These are phyloP conservation scores for Dufourea novaeangliae DNA, from an alignment of 1,140 invertebrate species.

Conservation along the genomic window DNA sequence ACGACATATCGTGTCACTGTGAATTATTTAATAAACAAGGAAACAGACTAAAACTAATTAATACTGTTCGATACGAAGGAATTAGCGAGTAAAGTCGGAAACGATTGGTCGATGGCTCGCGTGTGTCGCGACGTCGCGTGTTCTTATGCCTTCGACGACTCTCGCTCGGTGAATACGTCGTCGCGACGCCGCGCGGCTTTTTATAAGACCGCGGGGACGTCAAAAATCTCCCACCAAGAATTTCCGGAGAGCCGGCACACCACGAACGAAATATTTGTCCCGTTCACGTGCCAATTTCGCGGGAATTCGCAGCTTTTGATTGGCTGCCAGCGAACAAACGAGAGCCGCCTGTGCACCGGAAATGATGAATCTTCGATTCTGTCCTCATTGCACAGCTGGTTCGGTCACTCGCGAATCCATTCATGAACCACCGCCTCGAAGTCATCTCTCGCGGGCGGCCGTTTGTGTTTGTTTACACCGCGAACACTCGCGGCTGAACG, in stretches of 20 bases:
- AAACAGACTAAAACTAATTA: constrained; percentile 43
- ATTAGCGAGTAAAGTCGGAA: neutral
- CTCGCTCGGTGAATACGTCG: constrained; percentile 71
- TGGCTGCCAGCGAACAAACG: constrained; percentile 68
- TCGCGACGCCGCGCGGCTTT: constrained; percentile 71
- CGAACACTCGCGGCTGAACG: neutral
- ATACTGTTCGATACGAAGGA: constrained; percentile 21
- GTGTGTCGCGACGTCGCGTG: neutral
- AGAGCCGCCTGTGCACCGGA: constrained; percentile 61
- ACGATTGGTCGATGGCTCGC: neutral
- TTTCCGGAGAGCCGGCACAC: constrained; percentile 45
- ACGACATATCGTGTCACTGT: constrained; percentile 71
- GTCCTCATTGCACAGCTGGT: constrained; percentile 1
- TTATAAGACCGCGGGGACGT: constrained; percentile 74
- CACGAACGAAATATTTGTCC: constrained; percentile 73
- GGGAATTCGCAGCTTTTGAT: constrained; percentile 63
- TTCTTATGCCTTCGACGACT: constrained; percentile 47
- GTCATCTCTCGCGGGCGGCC: neutral
- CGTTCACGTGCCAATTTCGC: constrained; percentile 72
- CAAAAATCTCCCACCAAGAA: constrained; percentile 65
- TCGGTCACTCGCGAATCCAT: neutral
- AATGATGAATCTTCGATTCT: constrained; percentile 63
- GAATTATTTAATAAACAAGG: constrained; percentile 10
- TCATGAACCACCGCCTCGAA: neutral
- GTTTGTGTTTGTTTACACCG: constrained; percentile 29